Conservation (phyloP, 2,888 invertebrate genomes). For the Dexiosoma caninum region DNA sequence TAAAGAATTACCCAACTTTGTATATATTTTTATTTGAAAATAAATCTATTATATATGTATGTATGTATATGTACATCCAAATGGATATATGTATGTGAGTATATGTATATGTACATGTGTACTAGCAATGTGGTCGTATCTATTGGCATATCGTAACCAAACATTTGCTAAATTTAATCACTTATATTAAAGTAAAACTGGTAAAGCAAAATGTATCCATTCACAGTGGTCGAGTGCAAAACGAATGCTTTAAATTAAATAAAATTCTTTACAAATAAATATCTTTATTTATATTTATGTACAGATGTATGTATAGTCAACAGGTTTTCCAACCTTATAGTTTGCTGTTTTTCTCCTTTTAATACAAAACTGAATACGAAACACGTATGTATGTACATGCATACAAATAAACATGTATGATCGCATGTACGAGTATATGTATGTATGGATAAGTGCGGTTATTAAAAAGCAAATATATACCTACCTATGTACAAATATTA, state of each 20-base stretch:
- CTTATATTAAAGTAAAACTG: slow-evolving; percentile 30
- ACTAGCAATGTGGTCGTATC: background rate
- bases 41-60: background rate
- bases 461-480: background rate
- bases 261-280: slow-evolving; percentile 47
- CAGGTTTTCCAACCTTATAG: slow-evolving; percentile 52
- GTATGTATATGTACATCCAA: background rate
- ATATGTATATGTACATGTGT: background rate
- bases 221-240: slow-evolving; percentile 13
- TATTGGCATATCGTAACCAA: slow-evolving; percentile 19
- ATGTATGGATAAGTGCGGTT: background rate
- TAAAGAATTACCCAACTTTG: slow-evolving; percentile 52
- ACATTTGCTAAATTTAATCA: slow-evolving; percentile 51
- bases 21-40: slow-evolving; percentile 10
- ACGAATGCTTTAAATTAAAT: slow-evolving; percentile 26
- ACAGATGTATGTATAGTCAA: background rate
- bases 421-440: background rate
- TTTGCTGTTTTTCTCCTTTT: slow-evolving; percentile 28
- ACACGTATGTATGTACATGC: background rate
- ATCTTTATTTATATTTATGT: background rate
- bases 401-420: too few relatives aligned
- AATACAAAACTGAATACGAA: background rate
- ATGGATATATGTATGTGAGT: background rate
- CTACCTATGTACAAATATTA: background rate
- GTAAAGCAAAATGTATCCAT: slow-evolving; percentile 17